Evolutionary conservation across 2,888 invertebrate genomes (phyloP), one percentile per base, ranked within the genome.

Genomic region (Amphipyra berbera): DNA sequence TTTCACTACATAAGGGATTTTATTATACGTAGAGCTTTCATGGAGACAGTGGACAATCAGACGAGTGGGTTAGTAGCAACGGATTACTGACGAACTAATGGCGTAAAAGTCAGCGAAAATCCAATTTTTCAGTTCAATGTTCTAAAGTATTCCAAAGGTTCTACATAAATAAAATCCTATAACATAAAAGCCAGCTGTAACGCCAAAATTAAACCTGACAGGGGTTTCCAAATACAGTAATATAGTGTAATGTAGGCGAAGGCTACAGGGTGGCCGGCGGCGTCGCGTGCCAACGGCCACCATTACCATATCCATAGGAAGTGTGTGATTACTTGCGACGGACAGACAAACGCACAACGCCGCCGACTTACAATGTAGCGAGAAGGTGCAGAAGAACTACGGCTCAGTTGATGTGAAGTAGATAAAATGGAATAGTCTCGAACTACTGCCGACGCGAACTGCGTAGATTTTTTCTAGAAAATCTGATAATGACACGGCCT

Each of bases 291-390:
- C 82, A 60, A 47, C 65, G 63, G 68, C 55, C 65, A 62, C 65
- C 81, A 94, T 94, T 93, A 89, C 85, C 93, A 92, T 92, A 88
- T 84, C 82, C 87, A 81, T 85, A 88, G 91, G 91, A 90, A 91
- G 88, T 86, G 81, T 84, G 85, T 84, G 88, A 90, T 91, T 90
- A 90, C 82, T 81, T 76, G 77, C 77, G 73, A 79, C 82, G 83
- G 88, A 85, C 84, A 89, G 87, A 86, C 89, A 84, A 88, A 89
- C 87, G 86, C 85, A 83, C 82, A 54, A 42, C 66, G 70, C 73
- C 53, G 40, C 73, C 53, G 40, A 27, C 10, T 13, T 27, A 42
- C 8, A 50, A 45, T 10, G 12, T 6, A 38, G 38, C 4, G 6
- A n/a, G 9, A 38, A 38, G 6, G 1, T 8, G 5, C 21, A 49